These are phyloP conservation scores for Puntigrus tetrazona DNA, from an alignment of 2,113 vertebrate genomes.

Conservation along the genomic window DNA sequence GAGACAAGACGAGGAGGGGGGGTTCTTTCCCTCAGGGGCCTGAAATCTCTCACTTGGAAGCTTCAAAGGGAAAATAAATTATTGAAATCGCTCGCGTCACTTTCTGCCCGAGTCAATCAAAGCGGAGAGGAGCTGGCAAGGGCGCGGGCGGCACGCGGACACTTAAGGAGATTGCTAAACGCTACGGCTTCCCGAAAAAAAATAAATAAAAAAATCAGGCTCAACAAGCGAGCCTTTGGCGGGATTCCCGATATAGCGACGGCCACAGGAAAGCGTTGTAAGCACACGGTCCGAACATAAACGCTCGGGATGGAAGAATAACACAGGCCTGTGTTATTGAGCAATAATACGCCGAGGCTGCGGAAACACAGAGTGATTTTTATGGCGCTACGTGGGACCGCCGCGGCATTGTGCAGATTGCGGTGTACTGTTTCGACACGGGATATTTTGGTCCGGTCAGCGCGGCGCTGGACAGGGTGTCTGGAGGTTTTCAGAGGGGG, in stretches of 20 bases:
- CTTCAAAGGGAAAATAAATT: constrained; percentile 85
- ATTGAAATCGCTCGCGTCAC: constrained; percentile 76
- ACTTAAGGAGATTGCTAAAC: constrained; percentile 46
- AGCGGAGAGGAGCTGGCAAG: constrained; percentile 46
- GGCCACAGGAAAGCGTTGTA: constrained; percentile 34
- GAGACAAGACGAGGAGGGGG: constrained; percentile 62
- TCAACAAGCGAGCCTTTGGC: constrained; percentile 22
- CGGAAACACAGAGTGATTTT: constrained; percentile 43
- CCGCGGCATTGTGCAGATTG: constrained; percentile 19
- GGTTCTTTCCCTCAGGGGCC: constrained; percentile 70
- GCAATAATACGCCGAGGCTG: constrained; percentile 30
- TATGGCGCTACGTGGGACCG: constrained; percentile 16
- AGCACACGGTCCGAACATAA: not conserved
- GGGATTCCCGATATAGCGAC: constrained; percentile 20
- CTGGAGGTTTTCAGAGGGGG: constrained; percentile 42
- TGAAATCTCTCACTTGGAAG: constrained; percentile 72
- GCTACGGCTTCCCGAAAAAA: constrained; percentile 45
- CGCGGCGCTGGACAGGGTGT: constrained; percentile 40
- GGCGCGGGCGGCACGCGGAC: constrained; percentile 50
- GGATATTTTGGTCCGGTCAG: constrained; percentile 38
- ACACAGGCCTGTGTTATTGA: constrained; percentile 42
- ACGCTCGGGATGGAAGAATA: not conserved
- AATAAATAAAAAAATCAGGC: no score
- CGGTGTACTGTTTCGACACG: constrained; percentile 1
- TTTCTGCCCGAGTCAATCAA: constrained; percentile 66